These are phyloP conservation scores for Caracal caracal DNA, from an alignment of 2,113 vertebrate genomes.

Conservation along the genomic window DNA sequence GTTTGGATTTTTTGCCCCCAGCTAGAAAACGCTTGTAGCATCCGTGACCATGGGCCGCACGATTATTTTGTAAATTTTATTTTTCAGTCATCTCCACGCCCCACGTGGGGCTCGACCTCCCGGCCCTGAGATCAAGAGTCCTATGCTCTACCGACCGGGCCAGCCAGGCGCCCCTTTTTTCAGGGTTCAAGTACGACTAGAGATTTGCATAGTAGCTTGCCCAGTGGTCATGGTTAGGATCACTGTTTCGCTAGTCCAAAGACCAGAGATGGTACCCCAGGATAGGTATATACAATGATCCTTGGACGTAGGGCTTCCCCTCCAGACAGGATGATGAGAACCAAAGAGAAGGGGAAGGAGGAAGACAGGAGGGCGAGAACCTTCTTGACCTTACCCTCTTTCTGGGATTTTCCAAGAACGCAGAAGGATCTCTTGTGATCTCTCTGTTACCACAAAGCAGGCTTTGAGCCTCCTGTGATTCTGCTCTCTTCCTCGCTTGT, in stretches of 20 bases:
- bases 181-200: background rate
- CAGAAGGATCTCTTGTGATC: background rate
- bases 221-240: background rate
- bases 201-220: background rate
- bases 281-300: rapidly evolving
- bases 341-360: background rate
- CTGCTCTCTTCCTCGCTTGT: background rate
- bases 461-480: background rate
- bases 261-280: background rate
- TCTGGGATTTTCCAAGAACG: background rate
- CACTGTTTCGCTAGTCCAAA: background rate
- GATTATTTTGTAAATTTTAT: background rate
- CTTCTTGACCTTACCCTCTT: background rate
- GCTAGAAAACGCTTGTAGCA: background rate
- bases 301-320: rapidly evolving
- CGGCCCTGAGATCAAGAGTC: background rate
- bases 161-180: background rate
- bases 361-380: background rate
- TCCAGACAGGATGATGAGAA: background rate
- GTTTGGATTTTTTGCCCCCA: background rate
- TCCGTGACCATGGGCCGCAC: background rate
- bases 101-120: background rate
- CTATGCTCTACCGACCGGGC: background rate
- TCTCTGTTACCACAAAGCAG: background rate
- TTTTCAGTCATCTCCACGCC: background rate